A percentile compares a stretch with the other conserved stretches of the same genome.
These are phyloP conservation scores for Psephotus haematonotus DNA, from an alignment of 2,113 vertebrate species.

Conservation along the genomic window DNA sequence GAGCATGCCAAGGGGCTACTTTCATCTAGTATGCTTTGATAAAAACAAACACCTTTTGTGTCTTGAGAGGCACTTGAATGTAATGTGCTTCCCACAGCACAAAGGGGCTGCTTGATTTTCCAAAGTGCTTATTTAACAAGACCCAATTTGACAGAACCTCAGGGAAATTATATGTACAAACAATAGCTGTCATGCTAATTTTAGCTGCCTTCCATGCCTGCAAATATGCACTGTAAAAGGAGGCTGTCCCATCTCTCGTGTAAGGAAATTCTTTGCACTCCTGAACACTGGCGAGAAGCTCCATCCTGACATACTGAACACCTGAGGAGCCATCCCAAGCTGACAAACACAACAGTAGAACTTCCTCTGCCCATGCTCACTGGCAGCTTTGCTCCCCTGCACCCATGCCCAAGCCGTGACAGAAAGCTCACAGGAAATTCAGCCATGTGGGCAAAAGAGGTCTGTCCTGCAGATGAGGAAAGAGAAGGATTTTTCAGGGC, in stretches of 20 bases:
- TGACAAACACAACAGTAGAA: fast-evolving
- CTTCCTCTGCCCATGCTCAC: not conserved
- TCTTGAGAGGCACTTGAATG: not conserved
- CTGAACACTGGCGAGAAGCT: not conserved
- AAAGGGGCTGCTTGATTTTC: not conserved
- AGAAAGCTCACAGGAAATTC: not conserved
- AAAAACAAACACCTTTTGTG: conserved; percentile 18
- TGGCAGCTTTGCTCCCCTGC: not conserved
- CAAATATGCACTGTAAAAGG: not conserved
- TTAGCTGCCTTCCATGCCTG: not conserved
- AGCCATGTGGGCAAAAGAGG: not conserved
- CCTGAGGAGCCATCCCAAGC: not conserved
- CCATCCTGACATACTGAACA: not conserved
- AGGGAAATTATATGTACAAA: not conserved
- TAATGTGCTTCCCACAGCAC: not conserved
- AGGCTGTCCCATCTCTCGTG: fast-evolving
- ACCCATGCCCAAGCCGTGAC: not conserved
- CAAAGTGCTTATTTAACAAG: conserved; percentile 17
- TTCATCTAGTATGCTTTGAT: not conserved
- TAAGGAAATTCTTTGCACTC: not conserved
- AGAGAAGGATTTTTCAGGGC: not conserved
- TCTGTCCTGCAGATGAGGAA: not conserved
- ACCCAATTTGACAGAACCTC: not conserved
- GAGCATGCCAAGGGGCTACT: not conserved
- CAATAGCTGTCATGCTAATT: not conserved